A percentile compares a stretch with the other conserved stretches of the same genome.
Evolutionary conservation across 2,888 invertebrate species (phyloP).

Genomic region (Catocala nupta): DNA sequence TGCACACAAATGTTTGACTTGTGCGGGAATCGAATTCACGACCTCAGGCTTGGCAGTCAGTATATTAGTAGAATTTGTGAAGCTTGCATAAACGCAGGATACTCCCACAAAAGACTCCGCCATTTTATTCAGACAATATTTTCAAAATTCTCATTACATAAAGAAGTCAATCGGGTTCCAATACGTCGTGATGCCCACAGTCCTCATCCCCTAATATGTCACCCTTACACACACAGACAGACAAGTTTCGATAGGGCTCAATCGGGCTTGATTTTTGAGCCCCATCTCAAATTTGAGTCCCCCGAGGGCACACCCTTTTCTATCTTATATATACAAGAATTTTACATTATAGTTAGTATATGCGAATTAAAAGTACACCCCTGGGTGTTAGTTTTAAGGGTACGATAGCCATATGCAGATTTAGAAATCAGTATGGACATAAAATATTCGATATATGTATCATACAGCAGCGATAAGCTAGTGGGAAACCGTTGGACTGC

Average conservation of each 20-base stretch:
- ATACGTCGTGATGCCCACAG: conserved; percentile 43
- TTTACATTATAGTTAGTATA: conserved; percentile 73
- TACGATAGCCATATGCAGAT: conserved; percentile 18
- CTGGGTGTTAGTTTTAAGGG: conserved; percentile 53
- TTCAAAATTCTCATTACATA: conserved; percentile 12
- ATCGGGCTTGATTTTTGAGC: conserved; percentile 74
- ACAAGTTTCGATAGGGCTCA: conserved; percentile 52
- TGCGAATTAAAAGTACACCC: conserved; percentile 70
- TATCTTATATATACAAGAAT: conserved; percentile 62
- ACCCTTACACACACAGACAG: conserved; percentile 50
- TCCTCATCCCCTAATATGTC: conserved; percentile 54
- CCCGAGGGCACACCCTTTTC: conserved; percentile 74
- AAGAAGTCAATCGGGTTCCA: conserved; percentile 40
- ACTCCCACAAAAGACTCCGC: no score
- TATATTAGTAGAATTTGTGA: no score
- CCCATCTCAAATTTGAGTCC: conserved; percentile 76
- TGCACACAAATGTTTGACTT: no score
- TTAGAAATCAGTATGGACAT: neutral
- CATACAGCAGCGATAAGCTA: no score
- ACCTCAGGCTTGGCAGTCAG: no score
- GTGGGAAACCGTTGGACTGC: no score
- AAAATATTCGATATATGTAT: no score
- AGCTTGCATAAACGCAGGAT: no score
- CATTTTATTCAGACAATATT: neutral
- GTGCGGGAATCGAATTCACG: no score